Evolutionary conservation across 1,140 invertebrate species (phyloP), one percentile per base, ranked within the genome.

Genomic region (Meloidogyne floridensis): DNA sequence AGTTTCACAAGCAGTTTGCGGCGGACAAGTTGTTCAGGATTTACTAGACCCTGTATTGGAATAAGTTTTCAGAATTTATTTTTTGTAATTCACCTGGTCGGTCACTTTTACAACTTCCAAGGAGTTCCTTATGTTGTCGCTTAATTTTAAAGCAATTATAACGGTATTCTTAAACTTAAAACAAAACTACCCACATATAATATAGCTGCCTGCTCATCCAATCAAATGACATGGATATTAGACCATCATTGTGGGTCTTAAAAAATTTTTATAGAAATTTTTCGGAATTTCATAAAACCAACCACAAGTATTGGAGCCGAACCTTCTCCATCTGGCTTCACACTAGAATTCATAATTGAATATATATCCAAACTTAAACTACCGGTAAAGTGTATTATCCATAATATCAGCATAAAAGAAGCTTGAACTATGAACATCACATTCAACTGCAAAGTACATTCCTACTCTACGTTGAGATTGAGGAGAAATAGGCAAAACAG

Each of bases 141-240:
- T 65, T 65, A 65, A 65, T n/a, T 18, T 65, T 6, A 18, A 18
- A n/a, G 0, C 2, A 65, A n/a, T 65, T 5, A n/a, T 15, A 8
- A 65, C 2, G 32, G 32, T 65, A n/a, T 7, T 65, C 15, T n/a
- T 65, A n/a, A n/a, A n/a, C n/a, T n/a, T 4, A 65, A n/a, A 0
- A n/a, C 15, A 65, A 59, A 65, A 65, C 3, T 65, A 65, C 59
- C 13, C 2, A 65, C 73, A 98, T 97, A 91, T 98, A 99, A 91
- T 98, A 99, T 0, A 99, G 92, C 90, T 98, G 98, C 88, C 98
- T 96, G 0, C 96, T 94, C 0, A 94, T 94, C 97, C 96, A 98
- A 89, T 99, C 97, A 0, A 98, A 94, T 1, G 96, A 95, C 59
- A 99, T 91, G 5, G 96, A 96, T 92, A 98, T 96, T 0, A 99